Base-by-base conservation (phyloP, 2,797 vertebrate genomes). In the Lophius americanus region DNA sequence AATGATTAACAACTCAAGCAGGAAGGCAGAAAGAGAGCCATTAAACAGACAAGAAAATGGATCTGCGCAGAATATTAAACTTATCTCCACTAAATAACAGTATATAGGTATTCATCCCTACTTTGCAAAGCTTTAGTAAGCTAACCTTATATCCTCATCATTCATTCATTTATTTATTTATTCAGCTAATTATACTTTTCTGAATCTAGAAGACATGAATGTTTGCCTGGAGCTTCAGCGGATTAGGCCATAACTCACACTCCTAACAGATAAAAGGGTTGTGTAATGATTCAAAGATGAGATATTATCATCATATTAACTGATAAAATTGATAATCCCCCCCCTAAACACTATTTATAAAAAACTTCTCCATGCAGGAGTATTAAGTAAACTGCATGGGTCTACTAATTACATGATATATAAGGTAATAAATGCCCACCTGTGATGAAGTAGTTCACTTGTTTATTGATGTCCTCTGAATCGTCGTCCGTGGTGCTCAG, bases 401-500 rank as follows among this genome's bases (percentile, higher is more conserved):
- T 60, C 55, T 23, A 43, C 46, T 73, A 73, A 82, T 83, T 57
- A 76, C 71, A 43, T 36, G 41, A 47, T 60, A 63, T 4, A 39
- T 50, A 36, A 66, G 67, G 68, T 32, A 63, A 68, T 14, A 68
- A 72, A 53, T 6, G 41, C 75, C 88, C 92, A 99, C 98, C 98
- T 94, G 97, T 98, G 79, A 99, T 97, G 68, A 96, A 98, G 64
- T 97, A 98, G 53, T 91, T 94, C 61, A 98, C 95, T 91, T 97
- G 95, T 92, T 92, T 96, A 62, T 99, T 98, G 61, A 94, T 91
- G 65, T 96, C 95, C 75, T 98, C 95, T 0, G 95, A 95, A 72
- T 99, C 98, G 0, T 95, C 94, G 53, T 99, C 98, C 0, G 94
- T 96, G 51, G 97, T 98, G 86, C 97, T 98, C 58, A 99, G 80